Base-by-base conservation (phyloP, 2,888 invertebrate species). In the Phragmatobia fuliginosa region DNA sequence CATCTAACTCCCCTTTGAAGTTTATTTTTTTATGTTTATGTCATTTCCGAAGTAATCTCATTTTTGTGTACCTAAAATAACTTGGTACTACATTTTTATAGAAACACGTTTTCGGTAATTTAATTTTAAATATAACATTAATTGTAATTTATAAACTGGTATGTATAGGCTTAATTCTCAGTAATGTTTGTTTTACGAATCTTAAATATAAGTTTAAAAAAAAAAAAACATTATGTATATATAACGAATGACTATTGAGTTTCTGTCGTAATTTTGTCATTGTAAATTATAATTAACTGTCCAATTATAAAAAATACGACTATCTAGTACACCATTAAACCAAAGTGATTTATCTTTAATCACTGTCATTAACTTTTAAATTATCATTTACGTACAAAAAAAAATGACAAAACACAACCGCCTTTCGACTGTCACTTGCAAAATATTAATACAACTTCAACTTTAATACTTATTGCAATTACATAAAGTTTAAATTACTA, bases 1-100 rank as follows among this genome's bases (percentile, higher is more conserved):
- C 41, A 66, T 63, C 63, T 59, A 25, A 18, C n/a, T n/a, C 65
- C 6, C 45, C 67, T 81, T 79, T 79, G 79, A 79, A 72, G 74
- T 70, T 62, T 16, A 36, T 38, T 71, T 62, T n/a, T 72, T 71
- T 76, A 81, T 67, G 49, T 49, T 56, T 16, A 25, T 25, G 66
- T 74, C 63, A 74, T 73, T 81, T 81, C 73, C 79, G 36, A 33
- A 41, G 49, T 56, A 61, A 72, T 62, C 32, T 58, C 67, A 41
- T 31, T 63, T 70, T 68, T 56, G 21, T 65, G 28, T 21, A 62
- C 66, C 70, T 60, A 56, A 61, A 31, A 66, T 62, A 56, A n/a
- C 32, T 52, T 8, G 18, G 36, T 65, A 36, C 56, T 28, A 4
- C 5, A 52, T 21, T 56, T 56, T 49, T 64, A 21, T n/a, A 16